phyloP scores from a whole-genome alignment of 2,888 invertebrate species.

The Lymantria dispar region DNA sequence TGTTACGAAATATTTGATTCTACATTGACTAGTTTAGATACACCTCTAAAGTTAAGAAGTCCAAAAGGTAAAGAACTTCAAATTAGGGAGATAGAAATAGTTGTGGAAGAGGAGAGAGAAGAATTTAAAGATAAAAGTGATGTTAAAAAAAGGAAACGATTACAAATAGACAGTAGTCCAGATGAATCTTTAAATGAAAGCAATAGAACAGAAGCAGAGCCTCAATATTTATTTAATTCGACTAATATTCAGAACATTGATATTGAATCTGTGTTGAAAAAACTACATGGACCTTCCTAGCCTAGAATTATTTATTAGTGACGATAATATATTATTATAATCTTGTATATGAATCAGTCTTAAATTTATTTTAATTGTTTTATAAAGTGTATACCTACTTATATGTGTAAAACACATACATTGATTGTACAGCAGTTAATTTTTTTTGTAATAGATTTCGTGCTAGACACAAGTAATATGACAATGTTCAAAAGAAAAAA shows the following conservation, averaged over 20 bases:
- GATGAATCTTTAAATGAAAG: slow-evolving; percentile 50
- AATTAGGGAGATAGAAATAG: slow-evolving; percentile 52
- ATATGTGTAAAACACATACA: slow-evolving; percentile 51
- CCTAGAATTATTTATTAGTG: slow-evolving; percentile 7
- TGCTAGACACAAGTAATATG: not conserved
- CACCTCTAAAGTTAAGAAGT: slow-evolving; percentile 59
- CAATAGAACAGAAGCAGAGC: slow-evolving; percentile 60
- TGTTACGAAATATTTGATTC: slow-evolving; percentile 74
- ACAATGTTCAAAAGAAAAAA: not conserved
- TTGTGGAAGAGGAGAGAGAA: slow-evolving; percentile 55
- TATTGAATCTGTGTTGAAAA: slow-evolving; percentile 72
- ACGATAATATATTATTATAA: not conserved
- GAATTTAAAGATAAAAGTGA: slow-evolving; percentile 45
- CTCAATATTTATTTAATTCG: slow-evolving; percentile 58
- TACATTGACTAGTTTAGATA: slow-evolving; percentile 71
- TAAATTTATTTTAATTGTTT: slow-evolving; percentile 5
- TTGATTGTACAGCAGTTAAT: slow-evolving; percentile 11
- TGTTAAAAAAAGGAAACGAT: slow-evolving; percentile 59
- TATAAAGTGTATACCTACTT: slow-evolving; percentile 15
- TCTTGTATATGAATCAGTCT: slow-evolving; percentile 8
- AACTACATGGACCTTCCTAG: slow-evolving; percentile 68
- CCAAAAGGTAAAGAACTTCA: slow-evolving; percentile 41
- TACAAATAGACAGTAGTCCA: slow-evolving; percentile 43
- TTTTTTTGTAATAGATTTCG: not conserved
- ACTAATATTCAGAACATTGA: slow-evolving; percentile 71